These are phyloP conservation scores for Megalops atlanticus DNA, from an alignment of 2,113 vertebrate species.

Conservation along the genomic window DNA sequence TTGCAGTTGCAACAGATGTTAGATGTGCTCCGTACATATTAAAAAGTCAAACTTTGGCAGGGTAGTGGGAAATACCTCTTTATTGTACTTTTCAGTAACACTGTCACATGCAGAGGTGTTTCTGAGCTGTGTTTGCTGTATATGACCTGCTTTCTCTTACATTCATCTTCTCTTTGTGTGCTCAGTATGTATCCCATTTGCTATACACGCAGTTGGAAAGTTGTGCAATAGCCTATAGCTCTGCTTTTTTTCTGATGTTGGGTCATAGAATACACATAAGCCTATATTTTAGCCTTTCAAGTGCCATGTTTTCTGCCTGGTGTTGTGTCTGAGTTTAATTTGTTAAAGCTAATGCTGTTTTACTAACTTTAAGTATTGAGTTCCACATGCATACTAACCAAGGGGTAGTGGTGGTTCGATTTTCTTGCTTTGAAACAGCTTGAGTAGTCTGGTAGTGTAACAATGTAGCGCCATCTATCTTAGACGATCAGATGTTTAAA, in stretches of 20 bases:
- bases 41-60: conserved; percentile 31
- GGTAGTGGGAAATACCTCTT: neutral
- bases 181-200: neutral
- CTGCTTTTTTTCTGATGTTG: conserved; percentile 34
- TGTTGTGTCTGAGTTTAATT: conserved; percentile 23
- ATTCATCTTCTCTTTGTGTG: neutral
- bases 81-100: conserved; percentile 12
- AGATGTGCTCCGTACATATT: neutral
- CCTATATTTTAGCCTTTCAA: conserved; percentile 26
- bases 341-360: conserved; percentile 11
- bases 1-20: neutral
- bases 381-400: neutral
- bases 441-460: neutral
- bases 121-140: conserved; percentile 18
- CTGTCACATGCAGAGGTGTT: conserved; percentile 14
- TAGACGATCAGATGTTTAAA: neutral
- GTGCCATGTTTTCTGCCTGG: conserved; percentile 43
- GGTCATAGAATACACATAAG: neutral
- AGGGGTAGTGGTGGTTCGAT: neutral
- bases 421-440: conserved; percentile 2
- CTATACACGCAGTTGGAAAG: conserved; percentile 45
- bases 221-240: conserved; percentile 44
- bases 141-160: conserved; percentile 10
- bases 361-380: neutral
- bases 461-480: neutral